Evolutionary conservation across 1,140 invertebrate species (phyloP).

Genomic region (Diabrotica undecimpunctata): DNA sequence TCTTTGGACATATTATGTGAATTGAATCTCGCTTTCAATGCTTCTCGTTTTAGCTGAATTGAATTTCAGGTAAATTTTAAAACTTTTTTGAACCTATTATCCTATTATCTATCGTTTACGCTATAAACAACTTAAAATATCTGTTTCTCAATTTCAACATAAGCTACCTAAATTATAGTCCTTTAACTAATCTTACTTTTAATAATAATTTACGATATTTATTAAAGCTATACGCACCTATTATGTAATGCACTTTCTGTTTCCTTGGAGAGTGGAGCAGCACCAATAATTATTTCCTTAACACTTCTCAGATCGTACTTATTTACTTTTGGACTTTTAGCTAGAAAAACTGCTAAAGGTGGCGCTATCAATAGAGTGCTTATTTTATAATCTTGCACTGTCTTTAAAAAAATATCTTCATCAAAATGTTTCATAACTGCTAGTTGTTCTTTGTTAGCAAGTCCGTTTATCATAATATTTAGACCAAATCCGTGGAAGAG

Average conservation of each 20-base stretch:
- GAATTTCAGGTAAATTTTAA: too few species aligned
- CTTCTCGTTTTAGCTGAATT: too few species aligned
- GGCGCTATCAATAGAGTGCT: constrained; percentile 52
- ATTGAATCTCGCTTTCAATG: too few species aligned
- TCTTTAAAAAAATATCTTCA: constrained; percentile 55
- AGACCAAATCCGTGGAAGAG: constrained; percentile 38
- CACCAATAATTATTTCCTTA: constrained; percentile 47
- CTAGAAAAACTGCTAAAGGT: constrained; percentile 55
- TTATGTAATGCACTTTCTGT: neutral
- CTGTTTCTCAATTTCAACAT: too few species aligned
- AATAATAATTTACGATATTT: too few species aligned
- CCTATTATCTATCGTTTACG: too few species aligned
- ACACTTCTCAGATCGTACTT: constrained; percentile 49
- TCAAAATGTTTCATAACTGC: constrained; percentile 55
- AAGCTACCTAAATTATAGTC: too few species aligned
- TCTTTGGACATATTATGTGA: too few species aligned
- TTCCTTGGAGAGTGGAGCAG: constrained; percentile 48
- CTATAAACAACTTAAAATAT: too few species aligned
- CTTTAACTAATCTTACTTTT: too few species aligned
- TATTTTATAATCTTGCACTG: constrained; percentile 56
- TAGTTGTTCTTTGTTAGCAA: constrained; percentile 26
- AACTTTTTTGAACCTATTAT: too few species aligned
- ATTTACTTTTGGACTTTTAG: constrained; percentile 51
- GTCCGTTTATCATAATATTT: constrained; percentile 15
- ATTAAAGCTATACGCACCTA: neutral